phyloP scores from a whole-genome alignment of 1,140 invertebrate genomes.

The Habropoda laboriosa region DNA sequence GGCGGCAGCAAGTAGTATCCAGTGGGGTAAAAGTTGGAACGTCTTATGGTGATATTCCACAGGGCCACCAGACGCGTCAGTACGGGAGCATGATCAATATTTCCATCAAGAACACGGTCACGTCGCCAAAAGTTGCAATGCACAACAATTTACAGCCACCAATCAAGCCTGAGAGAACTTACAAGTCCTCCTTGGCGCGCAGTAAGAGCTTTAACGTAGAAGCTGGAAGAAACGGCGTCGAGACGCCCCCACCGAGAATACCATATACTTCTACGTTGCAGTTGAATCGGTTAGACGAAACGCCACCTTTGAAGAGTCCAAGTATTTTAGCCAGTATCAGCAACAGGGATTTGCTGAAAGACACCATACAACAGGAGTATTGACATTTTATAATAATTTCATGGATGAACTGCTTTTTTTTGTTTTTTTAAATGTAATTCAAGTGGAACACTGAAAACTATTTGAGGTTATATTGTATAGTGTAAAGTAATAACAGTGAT shows the following conservation, averaged over 20 bases:
- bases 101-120: constrained; percentile 86
- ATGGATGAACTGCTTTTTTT: neutral
- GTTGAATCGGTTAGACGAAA: constrained; percentile 86
- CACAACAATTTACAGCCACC: constrained; percentile 79
- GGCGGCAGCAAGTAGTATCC: constrained; percentile 27
- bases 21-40: neutral
- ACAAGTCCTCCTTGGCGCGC: constrained; percentile 87
- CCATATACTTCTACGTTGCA: constrained; percentile 90
- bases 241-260: constrained; percentile 76
- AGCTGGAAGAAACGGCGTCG: constrained; percentile 74
- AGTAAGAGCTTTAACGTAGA: constrained; percentile 94
- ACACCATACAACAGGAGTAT: constrained; percentile 66
- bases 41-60: neutral
- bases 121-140: constrained; percentile 69
- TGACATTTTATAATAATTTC: neutral
- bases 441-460: neutral
- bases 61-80: constrained; percentile 70
- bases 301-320: constrained; percentile 90
- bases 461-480: constrained; percentile 1
- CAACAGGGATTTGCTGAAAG: constrained; percentile 87
- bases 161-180: constrained; percentile 88
- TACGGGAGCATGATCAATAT: constrained; percentile 89
- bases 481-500: neutral
- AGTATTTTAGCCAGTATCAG: constrained; percentile 92
- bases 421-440: neutral